phyloP scores from a whole-genome alignment of 2,113 vertebrate species.

The Sus scrofa region DNA sequence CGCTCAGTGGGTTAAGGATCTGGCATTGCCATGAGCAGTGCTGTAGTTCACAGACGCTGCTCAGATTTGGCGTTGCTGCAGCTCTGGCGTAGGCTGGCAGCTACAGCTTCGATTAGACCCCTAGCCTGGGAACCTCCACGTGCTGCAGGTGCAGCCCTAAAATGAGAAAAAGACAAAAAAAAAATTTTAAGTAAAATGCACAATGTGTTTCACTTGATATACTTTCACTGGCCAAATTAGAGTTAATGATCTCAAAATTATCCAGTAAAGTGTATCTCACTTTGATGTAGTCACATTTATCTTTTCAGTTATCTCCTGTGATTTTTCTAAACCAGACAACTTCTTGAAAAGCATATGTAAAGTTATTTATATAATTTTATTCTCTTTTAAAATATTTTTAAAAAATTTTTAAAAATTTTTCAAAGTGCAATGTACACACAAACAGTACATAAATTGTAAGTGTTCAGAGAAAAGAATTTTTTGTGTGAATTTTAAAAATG shows the following conservation, averaged over 20 bases:
- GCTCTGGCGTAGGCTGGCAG: too few relatives aligned
- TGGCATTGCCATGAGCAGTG: too few relatives aligned
- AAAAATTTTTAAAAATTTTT: neutral
- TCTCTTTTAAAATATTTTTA: neutral
- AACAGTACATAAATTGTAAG: neutral
- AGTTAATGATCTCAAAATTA: neutral
- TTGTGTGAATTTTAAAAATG: neutral
- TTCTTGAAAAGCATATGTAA: neutral
- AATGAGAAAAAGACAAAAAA: too few relatives aligned
- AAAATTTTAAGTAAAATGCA: neutral
- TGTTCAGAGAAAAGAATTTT: slow-evolving; percentile 1
- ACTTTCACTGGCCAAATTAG: neutral
- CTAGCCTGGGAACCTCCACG: too few relatives aligned
- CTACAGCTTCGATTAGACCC: too few relatives aligned
- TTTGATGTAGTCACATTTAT: neutral
- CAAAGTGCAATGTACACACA: neutral
- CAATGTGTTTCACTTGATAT: neutral
- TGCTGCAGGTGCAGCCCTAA: too few relatives aligned
- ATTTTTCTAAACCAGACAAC: neutral
- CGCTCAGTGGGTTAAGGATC: too few relatives aligned
- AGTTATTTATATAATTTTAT: neutral
- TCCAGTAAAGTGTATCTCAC: neutral
- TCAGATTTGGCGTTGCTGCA: too few relatives aligned
- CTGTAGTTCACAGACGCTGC: too few relatives aligned
- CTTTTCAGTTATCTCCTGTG: neutral